Percentiles rank a stretch among this genome's conserved stretches.
These are phyloP conservation scores for Chrysolina americana DNA, from an alignment of 2,888 invertebrate genomes.

Conservation along the genomic window DNA sequence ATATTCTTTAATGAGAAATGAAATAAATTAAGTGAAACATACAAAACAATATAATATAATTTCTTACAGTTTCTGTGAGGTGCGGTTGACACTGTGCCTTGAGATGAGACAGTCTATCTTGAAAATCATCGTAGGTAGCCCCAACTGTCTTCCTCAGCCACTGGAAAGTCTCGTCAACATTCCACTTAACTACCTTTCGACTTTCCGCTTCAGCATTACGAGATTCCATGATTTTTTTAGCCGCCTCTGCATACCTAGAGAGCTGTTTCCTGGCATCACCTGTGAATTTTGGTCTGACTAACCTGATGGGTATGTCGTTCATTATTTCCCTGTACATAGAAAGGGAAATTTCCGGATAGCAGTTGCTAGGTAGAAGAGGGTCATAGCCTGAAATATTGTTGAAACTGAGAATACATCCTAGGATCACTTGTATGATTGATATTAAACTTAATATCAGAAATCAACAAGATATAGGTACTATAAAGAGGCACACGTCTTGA, in stretches of 20 bases:
- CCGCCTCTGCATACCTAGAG: constrained; percentile 90
- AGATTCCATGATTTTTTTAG: constrained; percentile 96
- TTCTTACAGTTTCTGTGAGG: constrained; percentile 85
- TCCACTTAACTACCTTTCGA: constrained; percentile 98
- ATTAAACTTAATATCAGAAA: too few relatives aligned
- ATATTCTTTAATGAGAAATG: too few relatives aligned
- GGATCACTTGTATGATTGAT: neutral
- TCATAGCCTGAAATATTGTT: constrained; percentile 83
- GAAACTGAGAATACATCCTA: neutral
- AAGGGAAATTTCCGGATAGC: constrained; percentile 92
- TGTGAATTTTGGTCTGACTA: constrained; percentile 95
- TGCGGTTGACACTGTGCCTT: constrained; percentile 97
- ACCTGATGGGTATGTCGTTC: constrained; percentile 97
- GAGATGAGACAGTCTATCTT: constrained; percentile 89
- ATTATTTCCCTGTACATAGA: constrained; percentile 98
- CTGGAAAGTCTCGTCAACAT: constrained; percentile 97
- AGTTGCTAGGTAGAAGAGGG: constrained; percentile 92
- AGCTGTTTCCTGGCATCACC: constrained; percentile 96
- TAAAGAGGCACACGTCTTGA: too few relatives aligned
- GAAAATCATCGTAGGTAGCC: constrained; percentile 94
- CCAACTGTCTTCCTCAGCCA: constrained; percentile 95
- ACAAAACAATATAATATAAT: constrained; percentile 3
- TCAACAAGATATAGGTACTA: too few relatives aligned
- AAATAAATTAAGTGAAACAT: neutral
- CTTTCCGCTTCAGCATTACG: constrained; percentile 93